Percentiles rank a stretch among this genome's conserved stretches.
Evolutionary conservation across 2,888 invertebrate genomes (phyloP).

Genomic region (Diarsia rubi): DNA sequence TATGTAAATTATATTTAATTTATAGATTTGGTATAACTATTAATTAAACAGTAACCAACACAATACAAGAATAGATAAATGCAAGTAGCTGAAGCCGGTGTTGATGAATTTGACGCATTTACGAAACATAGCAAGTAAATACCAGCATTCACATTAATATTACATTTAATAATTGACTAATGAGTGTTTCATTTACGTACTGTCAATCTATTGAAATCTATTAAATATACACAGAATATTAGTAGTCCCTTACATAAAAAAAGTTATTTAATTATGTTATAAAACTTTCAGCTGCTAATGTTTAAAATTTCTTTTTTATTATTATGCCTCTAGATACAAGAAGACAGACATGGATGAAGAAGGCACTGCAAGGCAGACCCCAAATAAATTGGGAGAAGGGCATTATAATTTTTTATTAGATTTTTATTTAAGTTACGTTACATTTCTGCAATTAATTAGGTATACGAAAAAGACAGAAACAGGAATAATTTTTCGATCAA

Average conservation of each 20-base stretch:
- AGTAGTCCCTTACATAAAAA: too few species aligned
- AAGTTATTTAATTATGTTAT: too few species aligned
- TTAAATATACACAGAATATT: too few species aligned
- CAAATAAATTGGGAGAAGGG: too few species aligned
- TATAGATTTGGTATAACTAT: background rate
- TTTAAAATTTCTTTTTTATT: too few species aligned
- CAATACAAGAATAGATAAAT: background rate
- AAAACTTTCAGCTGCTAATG: too few species aligned
- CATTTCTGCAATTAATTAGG: background rate
- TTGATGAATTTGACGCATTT: background rate
- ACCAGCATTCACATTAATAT: background rate
- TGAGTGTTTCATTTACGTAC: background rate
- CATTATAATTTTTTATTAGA: background rate
- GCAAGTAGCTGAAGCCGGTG: background rate
- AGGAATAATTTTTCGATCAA: background rate
- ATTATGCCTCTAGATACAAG: too few species aligned
- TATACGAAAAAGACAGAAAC: background rate
- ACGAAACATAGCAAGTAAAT: background rate
- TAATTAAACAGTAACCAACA: too few species aligned
- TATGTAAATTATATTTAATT: too few species aligned
- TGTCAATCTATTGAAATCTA: background rate
- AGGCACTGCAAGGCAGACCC: too few species aligned
- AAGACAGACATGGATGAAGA: too few species aligned
- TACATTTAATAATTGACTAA: background rate
- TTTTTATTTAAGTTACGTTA: background rate